Evolutionary conservation across 2,113 vertebrate species (phyloP), one percentile per base, ranked within the genome.

Genomic region (Gyps fulvus): DNA sequence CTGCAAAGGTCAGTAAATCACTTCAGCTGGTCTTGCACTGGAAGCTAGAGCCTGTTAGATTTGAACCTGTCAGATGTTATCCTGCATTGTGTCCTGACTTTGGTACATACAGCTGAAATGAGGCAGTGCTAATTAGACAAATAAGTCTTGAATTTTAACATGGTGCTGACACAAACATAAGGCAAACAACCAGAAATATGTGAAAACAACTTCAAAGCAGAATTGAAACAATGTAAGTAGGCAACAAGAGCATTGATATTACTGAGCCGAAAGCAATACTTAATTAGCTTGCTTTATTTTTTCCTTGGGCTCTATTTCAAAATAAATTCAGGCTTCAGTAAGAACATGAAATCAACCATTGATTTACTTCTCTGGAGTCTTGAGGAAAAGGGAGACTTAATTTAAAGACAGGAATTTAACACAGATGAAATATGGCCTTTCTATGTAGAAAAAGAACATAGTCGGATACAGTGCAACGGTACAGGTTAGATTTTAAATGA

Each of bases 271-370:
- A 87, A 96, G 94, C 91, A 80, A 71, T 67, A 83, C 67, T 95
- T 94, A 95, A 95, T 97, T 91, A 96, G 74, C 54, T 91, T 13
- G 40, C 81, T 92, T 83, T 94, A 86, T 83, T 92, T 97, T 90
- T 96, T 95, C 95, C 88, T 95, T 72, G 43, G 92, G 78, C 83
- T 92, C 71, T 84, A 50, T 90, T 96, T 96, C 77, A 90, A 47
- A 96, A 95, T 93, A 96, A 97, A 93, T 90, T 66, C 50, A 91
- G 54, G 31, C 73, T 97, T 93, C 90, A 90, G 61, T 84, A 89
- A 92, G 69, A 95, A 67, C 66, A 85, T 52, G 70, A 87, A 87
- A 73, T 94, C 57, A 93, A 73, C 81, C 70, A 89, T 63, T 85
- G 80, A 94, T 91, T 87, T 87, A 71, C 58, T 95, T 63, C 79